Base-by-base conservation (phyloP, 2,888 invertebrate genomes). In the Pimpla rufipes region DNA sequence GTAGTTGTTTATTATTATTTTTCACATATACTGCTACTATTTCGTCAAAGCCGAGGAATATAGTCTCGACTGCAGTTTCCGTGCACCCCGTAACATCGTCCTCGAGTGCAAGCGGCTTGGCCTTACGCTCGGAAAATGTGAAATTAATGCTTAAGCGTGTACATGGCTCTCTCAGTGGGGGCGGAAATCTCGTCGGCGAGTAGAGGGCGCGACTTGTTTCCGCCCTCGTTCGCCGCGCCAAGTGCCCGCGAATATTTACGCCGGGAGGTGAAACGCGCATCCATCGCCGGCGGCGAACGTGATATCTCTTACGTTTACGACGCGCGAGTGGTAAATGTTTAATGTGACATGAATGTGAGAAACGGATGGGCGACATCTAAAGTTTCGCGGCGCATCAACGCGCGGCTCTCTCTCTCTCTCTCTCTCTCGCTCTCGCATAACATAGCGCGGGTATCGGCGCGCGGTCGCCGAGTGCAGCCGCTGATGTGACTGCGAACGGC, bases 71-170 rank as follows among this genome's bases (percentile, higher is more conserved):
- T 2, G 47, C 16, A n/a, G 5, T n/a, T n/a, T n/a, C 47, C n/a
- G 13, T 2, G 5, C n/a, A 47, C 47, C 16, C 8, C 40, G 16
- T 3, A 16, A n/a, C n/a, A 47, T 47, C 13, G 45, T 16, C 18
- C 55, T 66, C 55, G 35, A 52, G 55, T 73, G 71, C 35, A 45
- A 66, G 37, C 64, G 66, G 45, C 37, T 57, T 73, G 37, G 21
- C 21, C 42, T 52, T 52, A n/a, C 35, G 1, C 50, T 55, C n/a
- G n/a, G n/a, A 70, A 79, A 66, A 66, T 55, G 62, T 18, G 8
- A 71, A 55, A 79, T 73, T 66, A 79, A 73, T 66, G 73, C 73
- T 66, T 23, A 73, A 79, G 79, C 73, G 66, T 73, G 73, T 79
- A 73, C 66, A 45, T 29, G 16, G 0, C 16, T 50, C 55, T 57